Conservation (phyloP, 2,113 vertebrate species). For the Candoia aspera region DNA sequence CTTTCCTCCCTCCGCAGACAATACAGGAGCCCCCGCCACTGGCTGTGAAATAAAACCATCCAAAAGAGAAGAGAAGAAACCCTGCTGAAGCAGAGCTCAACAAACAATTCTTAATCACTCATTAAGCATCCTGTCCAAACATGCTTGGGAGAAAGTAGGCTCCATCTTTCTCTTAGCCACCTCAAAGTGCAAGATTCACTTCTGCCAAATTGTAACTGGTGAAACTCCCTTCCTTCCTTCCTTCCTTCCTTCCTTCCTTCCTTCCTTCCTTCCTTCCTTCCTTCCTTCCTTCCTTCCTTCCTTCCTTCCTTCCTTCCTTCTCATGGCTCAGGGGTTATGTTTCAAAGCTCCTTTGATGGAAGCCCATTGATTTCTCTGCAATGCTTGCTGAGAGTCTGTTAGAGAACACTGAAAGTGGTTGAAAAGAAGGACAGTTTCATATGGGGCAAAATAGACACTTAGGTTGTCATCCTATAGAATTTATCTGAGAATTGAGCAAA, state of each 20-base stretch:
- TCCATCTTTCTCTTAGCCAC: slow-evolving; percentile 12
- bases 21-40: slow-evolving; percentile 76
- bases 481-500: not conserved
- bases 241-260: not conserved
- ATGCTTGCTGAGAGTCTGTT: not conserved
- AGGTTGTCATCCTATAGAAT: not conserved
- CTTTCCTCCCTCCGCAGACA: slow-evolving; percentile 63
- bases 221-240: not conserved
- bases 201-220: not conserved
- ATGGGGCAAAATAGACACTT: not conserved
- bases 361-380: not conserved
- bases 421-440: not conserved
- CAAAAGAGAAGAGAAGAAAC: slow-evolving; percentile 58
- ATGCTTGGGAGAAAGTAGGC: slow-evolving; percentile 2
- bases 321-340: not conserved
- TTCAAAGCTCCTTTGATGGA: not conserved
- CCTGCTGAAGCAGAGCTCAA: slow-evolving; percentile 58
- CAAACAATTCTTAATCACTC: slow-evolving; percentile 26
- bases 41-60: slow-evolving; percentile 74
- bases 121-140: slow-evolving; percentile 33
- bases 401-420: not conserved
- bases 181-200: slow-evolving; percentile 15
- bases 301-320: not conserved
- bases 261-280: not conserved
- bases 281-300: not conserved